Conservation (phyloP, 2,797 vertebrate species). For the Hoplostethus atlanticus region DNA sequence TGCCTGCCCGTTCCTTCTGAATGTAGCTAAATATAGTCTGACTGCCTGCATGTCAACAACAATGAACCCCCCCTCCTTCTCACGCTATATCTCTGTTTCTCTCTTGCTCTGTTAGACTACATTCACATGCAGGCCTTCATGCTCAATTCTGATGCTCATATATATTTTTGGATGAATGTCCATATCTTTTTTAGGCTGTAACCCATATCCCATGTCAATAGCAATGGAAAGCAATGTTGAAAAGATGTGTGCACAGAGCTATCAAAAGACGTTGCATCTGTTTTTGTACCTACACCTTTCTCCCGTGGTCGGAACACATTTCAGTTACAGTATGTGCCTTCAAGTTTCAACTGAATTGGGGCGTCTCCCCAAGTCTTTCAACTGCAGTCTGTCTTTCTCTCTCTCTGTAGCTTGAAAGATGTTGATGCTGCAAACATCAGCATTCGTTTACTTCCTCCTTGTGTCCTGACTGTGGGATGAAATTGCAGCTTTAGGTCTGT, state of each 20-base stretch:
- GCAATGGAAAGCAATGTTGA: background rate
- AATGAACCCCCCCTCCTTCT: slow-evolving; percentile 15
- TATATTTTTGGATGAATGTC: background rate
- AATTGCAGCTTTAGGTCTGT: slow-evolving; percentile 57
- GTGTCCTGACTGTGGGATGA: slow-evolving; percentile 45
- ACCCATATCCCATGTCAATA: no score
- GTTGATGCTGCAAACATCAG: slow-evolving; percentile 20
- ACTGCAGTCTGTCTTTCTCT: background rate
- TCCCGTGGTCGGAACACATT: no score
- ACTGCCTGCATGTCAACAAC: slow-evolving; percentile 53
- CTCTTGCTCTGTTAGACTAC: slow-evolving; percentile 5
- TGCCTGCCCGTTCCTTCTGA: slow-evolving; percentile 30
- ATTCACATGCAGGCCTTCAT: background rate
- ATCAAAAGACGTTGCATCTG: no score
- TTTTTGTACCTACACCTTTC: background rate
- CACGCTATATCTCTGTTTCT: background rate
- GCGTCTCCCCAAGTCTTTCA: background rate
- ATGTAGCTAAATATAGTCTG: slow-evolving; percentile 68
- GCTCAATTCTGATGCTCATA: no score
- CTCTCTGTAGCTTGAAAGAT: slow-evolving; percentile 1
- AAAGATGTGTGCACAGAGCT: no score
- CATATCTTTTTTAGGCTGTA: background rate
- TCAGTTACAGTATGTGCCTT: no score
- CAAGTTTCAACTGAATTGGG: no score
- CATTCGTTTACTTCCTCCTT: slow-evolving; percentile 20